Base-by-base conservation (phyloP, 2,797 vertebrate species). In the Macropus fuliginosus region DNA sequence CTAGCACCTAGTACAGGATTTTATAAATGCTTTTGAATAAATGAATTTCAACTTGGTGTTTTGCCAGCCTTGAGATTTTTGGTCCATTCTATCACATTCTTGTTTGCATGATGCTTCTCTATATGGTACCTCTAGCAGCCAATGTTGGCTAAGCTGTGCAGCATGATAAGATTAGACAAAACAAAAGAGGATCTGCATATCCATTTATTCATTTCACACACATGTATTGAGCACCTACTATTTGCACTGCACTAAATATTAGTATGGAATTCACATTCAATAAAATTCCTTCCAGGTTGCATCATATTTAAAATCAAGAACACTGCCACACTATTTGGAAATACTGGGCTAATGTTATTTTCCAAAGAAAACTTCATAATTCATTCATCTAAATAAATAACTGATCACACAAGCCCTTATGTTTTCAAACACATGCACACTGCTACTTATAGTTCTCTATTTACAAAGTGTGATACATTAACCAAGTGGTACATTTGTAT, bases 381-480 rank as follows among this genome's bases (percentile, higher is more conserved):
- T 95, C 92, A 66, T 90, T 97, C 27, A 90, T 92, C 94, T 81
- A 91, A 89, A 96, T 56, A 96, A 94, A 94, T 31, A 59, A 10
- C 74, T 87, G 74, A 50, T 87, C 74, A 87, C 74, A 40, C 18
- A 81, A 81, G 18, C 18, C 66, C 66, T 74, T 74, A 40, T 40
- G 66, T 74, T 74, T 74, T 40, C n/a, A 81, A 10, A 57, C 91
- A 66, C 93, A 46, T 55, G 92, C 92, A 92, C 14, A 94, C 21
- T 91, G 5, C 56, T 93, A 92, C 57, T 74, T 66, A 81, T 57
- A 81, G 18, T 54, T 0, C 34, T 46, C 5, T 91, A 18, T 81
- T 93, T 94, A 5, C 91, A 91, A 50, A 29, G 54, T 46, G 46
- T 46, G n/a, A 3, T 93, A 56, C 16, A n/a, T 93, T n/a, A 27